A percentile compares a stretch with the other conserved stretches of the same genome.
phyloP scores from a whole-genome alignment of 2,113 vertebrate species.

The Muntiacus reevesi region DNA sequence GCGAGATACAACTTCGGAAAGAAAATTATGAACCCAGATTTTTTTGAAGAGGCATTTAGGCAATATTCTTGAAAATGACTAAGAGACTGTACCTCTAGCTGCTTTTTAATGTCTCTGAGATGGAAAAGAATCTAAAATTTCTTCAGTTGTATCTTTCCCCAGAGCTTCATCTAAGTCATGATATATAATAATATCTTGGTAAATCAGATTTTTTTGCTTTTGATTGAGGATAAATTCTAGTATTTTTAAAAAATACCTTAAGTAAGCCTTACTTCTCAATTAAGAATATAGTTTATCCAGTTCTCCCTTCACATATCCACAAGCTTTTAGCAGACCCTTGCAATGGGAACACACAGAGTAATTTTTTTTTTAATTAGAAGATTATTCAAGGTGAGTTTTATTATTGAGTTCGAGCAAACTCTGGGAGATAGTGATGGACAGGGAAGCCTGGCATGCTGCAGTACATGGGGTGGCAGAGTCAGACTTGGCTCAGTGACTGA shows the following conservation, averaged over 20 bases:
- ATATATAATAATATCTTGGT: background rate
- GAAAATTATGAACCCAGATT: background rate
- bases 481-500: background rate
- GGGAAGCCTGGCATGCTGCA: background rate
- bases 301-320: background rate
- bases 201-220: background rate
- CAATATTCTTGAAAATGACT: background rate
- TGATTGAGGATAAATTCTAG: background rate
- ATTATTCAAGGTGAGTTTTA: background rate
- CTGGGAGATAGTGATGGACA: background rate
- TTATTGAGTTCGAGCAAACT: background rate
- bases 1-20: background rate
- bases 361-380: background rate
- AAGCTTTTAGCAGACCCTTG: background rate
- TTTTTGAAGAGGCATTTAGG: background rate
- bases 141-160: background rate
- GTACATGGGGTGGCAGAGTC: background rate
- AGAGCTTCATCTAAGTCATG: background rate
- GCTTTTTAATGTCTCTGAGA: background rate
- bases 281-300: background rate
- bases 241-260: background rate
- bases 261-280: background rate
- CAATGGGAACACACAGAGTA: background rate
- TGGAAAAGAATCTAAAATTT: background rate
- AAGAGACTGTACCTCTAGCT: background rate